Evolutionary conservation across 2,797 vertebrate species (phyloP).

Genomic region (Tolypeutes matacus): DNA sequence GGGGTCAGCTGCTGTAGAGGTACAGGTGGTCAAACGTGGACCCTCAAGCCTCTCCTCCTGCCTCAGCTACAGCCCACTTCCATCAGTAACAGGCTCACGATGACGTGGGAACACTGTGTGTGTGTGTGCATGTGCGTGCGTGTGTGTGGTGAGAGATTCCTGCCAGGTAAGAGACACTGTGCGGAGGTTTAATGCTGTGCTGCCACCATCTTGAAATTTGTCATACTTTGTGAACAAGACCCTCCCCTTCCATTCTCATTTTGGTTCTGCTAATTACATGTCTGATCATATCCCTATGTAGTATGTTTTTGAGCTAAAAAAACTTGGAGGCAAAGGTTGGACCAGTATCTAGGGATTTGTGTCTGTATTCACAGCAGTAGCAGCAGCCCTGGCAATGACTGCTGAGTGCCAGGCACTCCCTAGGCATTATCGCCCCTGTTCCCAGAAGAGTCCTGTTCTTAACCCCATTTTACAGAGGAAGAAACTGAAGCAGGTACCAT

Average conservation of each 20-base stretch:
- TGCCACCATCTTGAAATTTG: background rate
- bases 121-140: accelerated
- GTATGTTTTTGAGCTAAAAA: background rate
- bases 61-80: background rate
- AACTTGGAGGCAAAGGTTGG: background rate
- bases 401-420: background rate
- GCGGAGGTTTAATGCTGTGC: accelerated
- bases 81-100: background rate
- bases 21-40: accelerated
- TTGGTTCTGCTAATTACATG: accelerated
- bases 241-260: no score
- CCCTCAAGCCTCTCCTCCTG: background rate
- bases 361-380: background rate
- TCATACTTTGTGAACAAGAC: background rate
- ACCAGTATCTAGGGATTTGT: background rate
- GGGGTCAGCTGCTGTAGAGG: background rate
- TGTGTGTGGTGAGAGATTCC: background rate
- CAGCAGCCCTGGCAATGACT: background rate
- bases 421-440: accelerated
- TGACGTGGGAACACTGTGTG: no score
- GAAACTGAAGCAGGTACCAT: background rate
- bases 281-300: background rate
- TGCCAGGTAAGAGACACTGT: accelerated
- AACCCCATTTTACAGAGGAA: background rate
- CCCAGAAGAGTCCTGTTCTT: accelerated